A percentile compares a stretch with the other conserved stretches of the same genome.
Evolutionary conservation across 2,888 invertebrate genomes (phyloP).

Genomic region (Chalcosyrphus nemorum): DNA sequence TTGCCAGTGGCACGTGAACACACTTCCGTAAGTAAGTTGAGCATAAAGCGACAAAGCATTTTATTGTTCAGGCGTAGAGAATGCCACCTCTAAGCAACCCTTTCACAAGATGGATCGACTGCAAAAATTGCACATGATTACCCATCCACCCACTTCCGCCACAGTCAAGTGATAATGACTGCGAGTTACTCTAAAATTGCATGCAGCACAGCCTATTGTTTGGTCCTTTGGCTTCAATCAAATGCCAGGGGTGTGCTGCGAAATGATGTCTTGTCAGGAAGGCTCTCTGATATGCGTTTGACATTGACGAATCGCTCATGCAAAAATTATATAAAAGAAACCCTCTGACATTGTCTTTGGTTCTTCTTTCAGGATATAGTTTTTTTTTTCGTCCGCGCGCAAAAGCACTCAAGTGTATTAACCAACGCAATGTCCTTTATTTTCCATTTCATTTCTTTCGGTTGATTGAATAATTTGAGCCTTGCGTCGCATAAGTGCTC

Average conservation of each 20-base stretch:
- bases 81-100: background rate
- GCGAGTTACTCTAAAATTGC: constrained; percentile 34
- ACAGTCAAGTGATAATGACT: constrained; percentile 41
- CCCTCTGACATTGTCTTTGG: constrained; percentile 30
- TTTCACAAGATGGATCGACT: constrained; percentile 6
- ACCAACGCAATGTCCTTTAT: constrained; percentile 44
- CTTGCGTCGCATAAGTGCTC: constrained; percentile 36
- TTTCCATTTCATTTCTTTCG: constrained; percentile 40
- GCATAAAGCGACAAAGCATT: constrained; percentile 40
- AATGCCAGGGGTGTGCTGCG: constrained; percentile 17
- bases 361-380: constrained; percentile 24
- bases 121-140: constrained; percentile 57
- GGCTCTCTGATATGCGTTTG: constrained; percentile 80
- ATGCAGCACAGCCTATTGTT: constrained; percentile 53
- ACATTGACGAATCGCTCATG: constrained; percentile 81
- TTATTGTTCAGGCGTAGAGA: constrained; percentile 16
- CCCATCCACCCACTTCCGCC: constrained; percentile 60
- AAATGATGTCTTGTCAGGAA: constrained; percentile 61
- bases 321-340: constrained; percentile 1
- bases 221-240: background rate
- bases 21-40: constrained; percentile 48
- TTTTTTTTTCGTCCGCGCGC: constrained; percentile 32
- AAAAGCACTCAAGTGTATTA: constrained; percentile 65
- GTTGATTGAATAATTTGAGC: constrained; percentile 51
- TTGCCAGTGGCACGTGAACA: constrained; percentile 46